Conservation (phyloP, 2,888 invertebrate genomes). For the Caenorhabditis sp. region DNA sequence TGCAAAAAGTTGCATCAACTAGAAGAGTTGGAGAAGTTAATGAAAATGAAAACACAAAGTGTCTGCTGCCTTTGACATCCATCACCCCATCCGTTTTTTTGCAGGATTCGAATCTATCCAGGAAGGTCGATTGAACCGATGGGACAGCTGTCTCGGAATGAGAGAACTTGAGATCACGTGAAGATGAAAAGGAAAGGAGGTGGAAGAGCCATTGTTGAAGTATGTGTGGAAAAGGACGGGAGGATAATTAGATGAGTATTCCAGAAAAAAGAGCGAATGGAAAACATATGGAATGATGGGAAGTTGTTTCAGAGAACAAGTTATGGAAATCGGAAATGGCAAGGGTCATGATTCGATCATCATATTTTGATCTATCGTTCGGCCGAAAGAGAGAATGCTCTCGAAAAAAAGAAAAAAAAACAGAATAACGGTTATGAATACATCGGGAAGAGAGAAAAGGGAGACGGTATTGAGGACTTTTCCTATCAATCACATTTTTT, state of each 20-base stretch:
- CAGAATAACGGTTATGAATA: slow-evolving; percentile 28
- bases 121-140: slow-evolving; percentile 13
- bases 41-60: slow-evolving; percentile 28
- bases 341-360: slow-evolving; percentile 4
- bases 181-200: slow-evolving; percentile 26
- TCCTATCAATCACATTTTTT: slow-evolving; percentile 3
- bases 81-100: slow-evolving; percentile 25
- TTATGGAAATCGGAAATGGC: slow-evolving; percentile 21
- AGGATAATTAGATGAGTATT: slow-evolving; percentile 37
- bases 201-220: slow-evolving; percentile 29
- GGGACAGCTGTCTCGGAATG: slow-evolving; percentile 40
- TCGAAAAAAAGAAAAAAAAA: slow-evolving; percentile 25
- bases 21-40: background rate
- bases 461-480: background rate
- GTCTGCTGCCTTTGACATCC: slow-evolving; percentile 27
- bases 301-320: slow-evolving; percentile 23
- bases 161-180: slow-evolving; percentile 45
- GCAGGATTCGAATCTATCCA: slow-evolving; percentile 14
- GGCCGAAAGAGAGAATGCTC: background rate
- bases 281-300: slow-evolving; percentile 1
- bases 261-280: background rate
- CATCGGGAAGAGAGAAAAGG: background rate
- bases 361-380: slow-evolving; percentile 11
- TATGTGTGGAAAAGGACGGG: slow-evolving; percentile 40
- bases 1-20: slow-evolving; percentile 3